These are phyloP conservation scores for Gisinianus flammeolus DNA, from an alignment of 2,888 invertebrate species.

Conservation along the genomic window DNA sequence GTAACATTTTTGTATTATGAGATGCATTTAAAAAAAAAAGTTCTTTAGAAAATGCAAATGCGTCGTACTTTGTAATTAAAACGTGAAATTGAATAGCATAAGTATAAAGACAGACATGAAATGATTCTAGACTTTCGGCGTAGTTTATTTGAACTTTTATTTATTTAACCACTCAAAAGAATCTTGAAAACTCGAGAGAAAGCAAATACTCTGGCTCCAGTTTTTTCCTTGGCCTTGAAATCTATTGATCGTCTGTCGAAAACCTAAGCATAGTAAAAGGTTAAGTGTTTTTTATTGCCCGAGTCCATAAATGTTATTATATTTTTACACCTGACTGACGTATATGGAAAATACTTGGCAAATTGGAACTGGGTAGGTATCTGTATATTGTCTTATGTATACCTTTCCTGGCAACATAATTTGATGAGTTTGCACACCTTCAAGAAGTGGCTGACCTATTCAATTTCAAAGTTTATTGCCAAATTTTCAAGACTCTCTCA, in stretches of 20 bases:
- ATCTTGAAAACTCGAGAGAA: no score
- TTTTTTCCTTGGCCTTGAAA: neutral
- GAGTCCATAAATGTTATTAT: neutral
- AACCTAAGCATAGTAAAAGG: neutral
- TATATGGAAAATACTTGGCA: neutral
- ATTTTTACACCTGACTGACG: neutral
- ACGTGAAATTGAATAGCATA: neutral
- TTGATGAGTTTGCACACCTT: neutral
- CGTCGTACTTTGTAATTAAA: neutral
- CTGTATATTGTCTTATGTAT: neutral
- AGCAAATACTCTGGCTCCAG: no score
- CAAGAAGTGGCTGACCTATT: neutral
- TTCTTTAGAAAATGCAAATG: no score
- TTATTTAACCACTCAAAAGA: neutral
- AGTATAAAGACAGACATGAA: neutral
- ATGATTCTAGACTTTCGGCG: neutral
- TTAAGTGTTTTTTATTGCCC: neutral
- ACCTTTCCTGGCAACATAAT: neutral
- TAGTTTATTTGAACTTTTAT: neutral
- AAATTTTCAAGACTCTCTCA: neutral
- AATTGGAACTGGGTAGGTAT: no score
- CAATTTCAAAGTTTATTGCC: neutral
- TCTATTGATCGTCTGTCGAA: neutral
- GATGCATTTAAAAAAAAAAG: no score
- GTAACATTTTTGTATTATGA: no score